phyloP scores from a whole-genome alignment of 2,113 vertebrate species.

The Bostrychus sinensis region DNA sequence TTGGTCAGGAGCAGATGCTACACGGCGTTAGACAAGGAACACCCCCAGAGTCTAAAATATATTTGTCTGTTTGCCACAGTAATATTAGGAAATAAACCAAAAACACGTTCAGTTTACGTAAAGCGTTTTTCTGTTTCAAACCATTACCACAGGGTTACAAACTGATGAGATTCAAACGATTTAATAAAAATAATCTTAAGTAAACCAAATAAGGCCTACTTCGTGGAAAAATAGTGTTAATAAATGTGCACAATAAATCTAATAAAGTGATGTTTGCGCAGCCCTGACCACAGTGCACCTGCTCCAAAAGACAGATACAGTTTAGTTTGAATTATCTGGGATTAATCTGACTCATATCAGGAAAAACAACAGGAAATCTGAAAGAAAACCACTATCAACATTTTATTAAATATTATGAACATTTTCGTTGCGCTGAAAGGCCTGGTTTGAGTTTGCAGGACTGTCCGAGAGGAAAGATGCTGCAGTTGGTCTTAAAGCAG shows the following conservation, averaged over 20 bases:
- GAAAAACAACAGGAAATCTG: no score
- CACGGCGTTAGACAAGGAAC: neutral
- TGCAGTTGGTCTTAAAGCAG: constrained; percentile 42
- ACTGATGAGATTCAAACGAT: neutral
- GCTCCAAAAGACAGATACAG: no score
- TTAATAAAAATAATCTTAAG: neutral
- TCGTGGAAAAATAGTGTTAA: no score
- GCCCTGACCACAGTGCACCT: constrained; percentile 1
- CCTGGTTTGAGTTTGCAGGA: constrained; percentile 10
- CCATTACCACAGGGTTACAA: no score
- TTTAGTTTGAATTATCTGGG: no score
- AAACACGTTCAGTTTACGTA: neutral
- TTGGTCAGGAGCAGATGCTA: neutral
- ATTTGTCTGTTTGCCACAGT: neutral
- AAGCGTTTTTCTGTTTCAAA: no score
- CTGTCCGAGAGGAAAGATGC: constrained; percentile 4
- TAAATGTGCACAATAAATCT: no score
- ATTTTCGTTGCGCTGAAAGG: neutral
- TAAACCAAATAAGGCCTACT: no score
- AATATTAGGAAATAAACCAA: no score
- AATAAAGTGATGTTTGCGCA: constrained; percentile 4
- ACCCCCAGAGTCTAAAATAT: neutral
- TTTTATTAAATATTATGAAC: no score
- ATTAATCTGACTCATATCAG: no score
- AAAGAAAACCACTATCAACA: neutral